These are phyloP conservation scores for Pachliopta kotzebuea DNA, from an alignment of 2,888 invertebrate genomes.

Conservation along the genomic window DNA sequence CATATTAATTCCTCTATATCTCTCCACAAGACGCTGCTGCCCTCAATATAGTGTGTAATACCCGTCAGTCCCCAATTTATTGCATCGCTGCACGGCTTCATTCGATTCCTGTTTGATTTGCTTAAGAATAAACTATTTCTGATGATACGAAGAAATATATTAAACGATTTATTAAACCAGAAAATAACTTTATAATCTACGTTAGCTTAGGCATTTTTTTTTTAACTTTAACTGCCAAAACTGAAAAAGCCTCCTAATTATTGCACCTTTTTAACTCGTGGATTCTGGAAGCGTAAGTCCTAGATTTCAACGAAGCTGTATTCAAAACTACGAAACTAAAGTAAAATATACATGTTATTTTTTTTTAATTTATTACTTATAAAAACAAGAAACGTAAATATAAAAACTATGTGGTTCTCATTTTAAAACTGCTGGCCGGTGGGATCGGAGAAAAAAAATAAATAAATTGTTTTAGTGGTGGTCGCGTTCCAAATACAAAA, in stretches of 20 bases:
- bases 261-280: no score
- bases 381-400: background rate
- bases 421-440: conserved; percentile 13
- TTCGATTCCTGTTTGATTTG: conserved; percentile 17
- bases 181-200: background rate
- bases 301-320: no score
- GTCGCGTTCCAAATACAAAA: conserved; percentile 41
- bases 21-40: background rate
- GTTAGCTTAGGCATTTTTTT: no score
- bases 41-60: conserved; percentile 3
- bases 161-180: background rate
- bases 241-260: no score
- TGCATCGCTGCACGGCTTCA: conserved; percentile 16
- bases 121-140: background rate
- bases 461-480: conserved; percentile 40
- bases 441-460: conserved; percentile 14
- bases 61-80: conserved; percentile 14
- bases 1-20: conserved; percentile 14
- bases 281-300: no score
- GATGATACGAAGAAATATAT: background rate
- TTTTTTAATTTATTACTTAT: background rate
- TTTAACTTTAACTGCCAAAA: no score
- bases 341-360: no score
- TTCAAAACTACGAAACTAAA: no score
- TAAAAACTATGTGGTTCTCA: conserved; percentile 8